Conservation (phyloP, 1,140 invertebrate genomes). For the Lamellibrachia luymesi region DNA sequence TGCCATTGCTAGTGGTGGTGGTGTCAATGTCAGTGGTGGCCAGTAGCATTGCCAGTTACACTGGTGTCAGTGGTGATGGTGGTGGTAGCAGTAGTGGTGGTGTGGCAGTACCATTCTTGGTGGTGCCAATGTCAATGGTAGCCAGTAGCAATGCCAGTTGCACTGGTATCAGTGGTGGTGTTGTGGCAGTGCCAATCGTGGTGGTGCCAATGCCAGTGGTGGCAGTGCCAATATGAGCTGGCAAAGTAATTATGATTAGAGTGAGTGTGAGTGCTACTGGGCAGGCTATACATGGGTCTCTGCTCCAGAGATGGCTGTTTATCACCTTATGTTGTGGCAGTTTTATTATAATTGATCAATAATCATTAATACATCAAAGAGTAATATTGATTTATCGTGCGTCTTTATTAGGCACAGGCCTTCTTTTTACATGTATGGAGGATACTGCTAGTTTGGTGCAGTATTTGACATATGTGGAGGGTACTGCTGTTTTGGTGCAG, state of each 20-base stretch:
- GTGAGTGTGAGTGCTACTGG: neutral
- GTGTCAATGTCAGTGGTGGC: neutral
- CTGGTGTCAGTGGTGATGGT: too few species aligned
- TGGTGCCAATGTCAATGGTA: too few species aligned
- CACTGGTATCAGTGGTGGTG: too few species aligned
- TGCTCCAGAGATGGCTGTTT: neutral
- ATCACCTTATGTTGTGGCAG: neutral
- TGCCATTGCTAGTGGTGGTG: neutral
- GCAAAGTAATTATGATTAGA: neutral
- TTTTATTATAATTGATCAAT: neutral
- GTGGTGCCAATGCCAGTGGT: too few species aligned
- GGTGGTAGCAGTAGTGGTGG: too few species aligned
- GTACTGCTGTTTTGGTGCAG: neutral
- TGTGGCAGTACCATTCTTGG: too few species aligned
- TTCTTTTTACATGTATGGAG: neutral
- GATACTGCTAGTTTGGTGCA: neutral
- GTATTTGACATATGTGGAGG: neutral
- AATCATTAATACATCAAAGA: slow-evolving; percentile 2
- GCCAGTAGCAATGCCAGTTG: too few species aligned
- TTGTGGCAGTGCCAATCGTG: too few species aligned
- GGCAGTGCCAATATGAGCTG: too few species aligned
- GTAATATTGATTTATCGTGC: neutral
- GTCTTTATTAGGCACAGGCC: neutral
- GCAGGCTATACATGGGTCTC: neutral
- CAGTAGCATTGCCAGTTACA: too few species aligned